phyloP scores from a whole-genome alignment of 1,140 invertebrate species.

The Venturia canescens region DNA sequence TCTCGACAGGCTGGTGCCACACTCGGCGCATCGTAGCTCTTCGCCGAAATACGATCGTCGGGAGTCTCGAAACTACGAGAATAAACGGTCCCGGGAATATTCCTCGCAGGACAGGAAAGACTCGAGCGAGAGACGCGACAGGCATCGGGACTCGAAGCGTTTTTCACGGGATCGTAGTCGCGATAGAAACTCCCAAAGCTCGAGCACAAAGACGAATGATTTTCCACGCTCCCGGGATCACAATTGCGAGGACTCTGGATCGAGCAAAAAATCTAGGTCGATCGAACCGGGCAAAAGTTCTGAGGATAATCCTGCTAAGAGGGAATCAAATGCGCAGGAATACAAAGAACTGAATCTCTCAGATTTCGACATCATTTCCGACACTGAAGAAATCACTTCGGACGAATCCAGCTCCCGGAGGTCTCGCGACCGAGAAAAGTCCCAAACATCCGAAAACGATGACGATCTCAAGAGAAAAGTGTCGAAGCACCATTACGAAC shows the following conservation, averaged over 20 bases:
- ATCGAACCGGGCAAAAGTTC: not conserved
- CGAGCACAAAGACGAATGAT: slow-evolving; percentile 48
- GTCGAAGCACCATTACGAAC: slow-evolving; percentile 52
- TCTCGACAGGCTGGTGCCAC: not conserved
- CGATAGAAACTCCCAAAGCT: slow-evolving; percentile 51
- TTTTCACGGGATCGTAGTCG: slow-evolving; percentile 54
- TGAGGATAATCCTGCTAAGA: too few relatives aligned
- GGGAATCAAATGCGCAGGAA: slow-evolving; percentile 39
- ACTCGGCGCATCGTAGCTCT: too few relatives aligned
- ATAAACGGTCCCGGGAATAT: slow-evolving; percentile 54
- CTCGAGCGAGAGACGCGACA: slow-evolving; percentile 55
- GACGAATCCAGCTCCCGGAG: slow-evolving; percentile 46
- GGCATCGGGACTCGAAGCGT: slow-evolving; percentile 54
- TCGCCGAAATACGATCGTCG: slow-evolving; percentile 41
- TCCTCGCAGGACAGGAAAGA: slow-evolving; percentile 53
- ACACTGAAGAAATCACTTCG: slow-evolving; percentile 61
- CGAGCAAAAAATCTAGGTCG: slow-evolving; percentile 33
- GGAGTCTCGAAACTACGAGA: slow-evolving; percentile 47
- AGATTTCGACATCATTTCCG: slow-evolving; percentile 66
- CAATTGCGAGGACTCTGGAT: not conserved
- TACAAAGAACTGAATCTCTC: slow-evolving; percentile 65
- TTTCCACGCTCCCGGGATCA: not conserved
- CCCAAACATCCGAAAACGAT: slow-evolving; percentile 9
- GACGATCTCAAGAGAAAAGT: slow-evolving; percentile 48
- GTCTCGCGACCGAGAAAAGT: not conserved